A percentile compares a stretch with the other conserved stretches of the same genome.
Evolutionary conservation across 2,888 invertebrate species (phyloP).

Genomic region (Bombyx huttoni): DNA sequence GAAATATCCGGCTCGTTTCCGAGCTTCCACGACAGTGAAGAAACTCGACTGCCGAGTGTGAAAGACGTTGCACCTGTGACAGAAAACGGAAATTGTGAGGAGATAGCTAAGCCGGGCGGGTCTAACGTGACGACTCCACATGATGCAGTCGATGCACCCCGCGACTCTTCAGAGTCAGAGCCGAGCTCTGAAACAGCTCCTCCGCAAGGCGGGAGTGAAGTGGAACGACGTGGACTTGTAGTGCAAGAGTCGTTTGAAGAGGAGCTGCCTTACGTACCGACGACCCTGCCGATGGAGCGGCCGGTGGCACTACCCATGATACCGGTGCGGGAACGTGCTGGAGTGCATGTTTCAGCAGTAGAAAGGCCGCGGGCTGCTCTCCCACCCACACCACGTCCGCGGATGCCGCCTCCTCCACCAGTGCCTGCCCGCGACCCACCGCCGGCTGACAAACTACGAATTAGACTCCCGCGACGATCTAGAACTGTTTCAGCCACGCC

Average conservation of each 20-base stretch:
- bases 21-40: conserved; percentile 73
- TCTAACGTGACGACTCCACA: conserved; percentile 5
- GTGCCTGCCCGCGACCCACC: conserved; percentile 12
- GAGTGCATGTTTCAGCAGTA: conserved; percentile 47
- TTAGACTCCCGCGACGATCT: conserved; percentile 44
- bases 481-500: conserved; percentile 21
- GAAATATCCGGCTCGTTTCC: conserved; percentile 69
- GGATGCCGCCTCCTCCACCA: conserved; percentile 13
- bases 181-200: conserved; percentile 14
- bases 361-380: conserved; percentile 75
- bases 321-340: conserved; percentile 74
- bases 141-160: conserved; percentile 12
- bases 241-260: conserved; percentile 88
- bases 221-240: conserved; percentile 80
- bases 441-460: conserved; percentile 48
- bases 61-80: conserved; percentile 4
- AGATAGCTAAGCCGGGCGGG: conserved; percentile 1
- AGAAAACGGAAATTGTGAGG: conserved; percentile 2
- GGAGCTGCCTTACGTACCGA: conserved; percentile 90
- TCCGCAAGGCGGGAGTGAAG: conserved; percentile 58
- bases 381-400: conserved; percentile 78
- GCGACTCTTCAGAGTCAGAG: conserved; percentile 17
- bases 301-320: conserved; percentile 85
- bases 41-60: conserved; percentile 25
- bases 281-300: conserved; percentile 89